Evolutionary conservation across 2,888 invertebrate species (phyloP).

Genomic region (Dione vanillae): DNA sequence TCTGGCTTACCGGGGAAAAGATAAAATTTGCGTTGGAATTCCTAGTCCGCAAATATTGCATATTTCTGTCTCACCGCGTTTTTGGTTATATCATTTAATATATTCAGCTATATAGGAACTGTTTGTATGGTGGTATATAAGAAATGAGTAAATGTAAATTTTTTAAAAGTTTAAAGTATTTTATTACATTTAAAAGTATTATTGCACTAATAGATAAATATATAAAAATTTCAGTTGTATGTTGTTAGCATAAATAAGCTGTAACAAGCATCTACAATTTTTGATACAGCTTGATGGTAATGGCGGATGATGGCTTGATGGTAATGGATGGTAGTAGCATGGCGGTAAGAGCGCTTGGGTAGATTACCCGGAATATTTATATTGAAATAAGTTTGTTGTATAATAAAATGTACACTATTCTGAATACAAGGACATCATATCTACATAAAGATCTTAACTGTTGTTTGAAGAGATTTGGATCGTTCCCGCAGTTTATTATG

Average conservation of each 20-base stretch:
- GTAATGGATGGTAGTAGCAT: too few species aligned
- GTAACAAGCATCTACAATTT: too few species aligned
- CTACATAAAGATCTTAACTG: conserved; percentile 7
- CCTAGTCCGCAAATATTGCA: conserved; percentile 38
- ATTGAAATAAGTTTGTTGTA: not conserved
- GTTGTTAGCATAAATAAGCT: too few species aligned
- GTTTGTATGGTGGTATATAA: not conserved
- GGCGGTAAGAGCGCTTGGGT: too few species aligned
- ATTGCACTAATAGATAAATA: too few species aligned
- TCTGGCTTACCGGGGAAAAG: conserved; percentile 36
- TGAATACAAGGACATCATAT: not conserved
- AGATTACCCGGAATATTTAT: too few species aligned
- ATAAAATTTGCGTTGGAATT: conserved; percentile 34
- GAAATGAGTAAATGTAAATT: too few species aligned
- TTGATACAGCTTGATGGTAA: too few species aligned
- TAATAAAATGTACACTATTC: not conserved
- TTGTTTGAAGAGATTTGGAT: conserved; percentile 31
- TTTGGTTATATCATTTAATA: conserved; percentile 4
- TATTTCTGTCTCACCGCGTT: conserved; percentile 23
- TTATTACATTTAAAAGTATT: too few species aligned
- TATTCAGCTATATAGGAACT: not conserved
- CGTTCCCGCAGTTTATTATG: conserved; percentile 25
- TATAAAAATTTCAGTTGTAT: too few species aligned
- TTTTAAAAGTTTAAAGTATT: too few species aligned
- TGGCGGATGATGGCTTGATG: too few species aligned